phyloP scores from a whole-genome alignment of 2,797 vertebrate genomes.

The Astyanax mexicanus region DNA sequence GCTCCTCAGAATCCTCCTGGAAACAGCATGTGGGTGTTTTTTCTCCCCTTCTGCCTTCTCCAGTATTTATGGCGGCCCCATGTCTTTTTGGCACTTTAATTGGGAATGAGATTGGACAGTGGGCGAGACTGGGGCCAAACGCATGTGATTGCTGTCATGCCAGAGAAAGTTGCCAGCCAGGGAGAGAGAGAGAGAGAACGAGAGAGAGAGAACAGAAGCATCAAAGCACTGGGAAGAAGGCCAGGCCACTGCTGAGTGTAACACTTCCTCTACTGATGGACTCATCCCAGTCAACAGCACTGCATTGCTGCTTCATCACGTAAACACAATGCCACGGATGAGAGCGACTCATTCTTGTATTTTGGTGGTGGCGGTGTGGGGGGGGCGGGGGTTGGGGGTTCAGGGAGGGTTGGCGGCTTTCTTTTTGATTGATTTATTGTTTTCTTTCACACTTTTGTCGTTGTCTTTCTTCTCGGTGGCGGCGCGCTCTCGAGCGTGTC shows the following conservation, averaged over 20 bases:
- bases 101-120: conserved; percentile 72
- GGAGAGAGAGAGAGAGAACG: conserved; percentile 53
- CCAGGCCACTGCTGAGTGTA: conserved; percentile 53
- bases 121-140: conserved; percentile 53
- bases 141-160: conserved; percentile 70
- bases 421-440: conserved; percentile 71
- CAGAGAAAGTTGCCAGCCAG: conserved; percentile 60
- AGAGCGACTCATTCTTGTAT: conserved; percentile 45
- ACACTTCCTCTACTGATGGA: conserved; percentile 63
- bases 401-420: too few relatives aligned
- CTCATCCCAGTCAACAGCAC: conserved; percentile 65
- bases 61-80: conserved; percentile 69
- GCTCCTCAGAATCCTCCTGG: conserved; percentile 45
- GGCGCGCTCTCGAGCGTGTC: not conserved
- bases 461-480: conserved; percentile 37
- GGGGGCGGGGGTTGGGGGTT: too few relatives aligned
- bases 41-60: conserved; percentile 25
- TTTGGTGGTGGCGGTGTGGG: not conserved
- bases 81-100: conserved; percentile 75
- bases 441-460: conserved; percentile 60
- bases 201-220: conserved; percentile 53
- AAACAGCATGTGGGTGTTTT: conserved; percentile 54
- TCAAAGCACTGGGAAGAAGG: conserved; percentile 69
- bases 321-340: conserved; percentile 61
- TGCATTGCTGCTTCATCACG: conserved; percentile 72